Evolutionary conservation across 2,797 vertebrate species (phyloP).

Genomic region (Otolemur crassicaudatus): DNA sequence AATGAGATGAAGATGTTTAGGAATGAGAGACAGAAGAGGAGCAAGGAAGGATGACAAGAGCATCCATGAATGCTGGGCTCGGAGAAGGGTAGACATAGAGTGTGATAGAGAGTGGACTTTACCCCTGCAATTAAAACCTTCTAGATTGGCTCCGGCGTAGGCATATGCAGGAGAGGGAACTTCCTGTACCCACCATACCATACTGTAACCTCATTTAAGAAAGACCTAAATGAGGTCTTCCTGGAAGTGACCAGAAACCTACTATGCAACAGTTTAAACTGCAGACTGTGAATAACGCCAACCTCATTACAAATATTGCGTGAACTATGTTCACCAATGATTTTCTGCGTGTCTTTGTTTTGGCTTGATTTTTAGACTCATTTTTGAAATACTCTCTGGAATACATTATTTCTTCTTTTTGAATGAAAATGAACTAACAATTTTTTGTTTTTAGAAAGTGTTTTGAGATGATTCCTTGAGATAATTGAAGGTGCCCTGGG

Average conservation of each 20-base stretch:
- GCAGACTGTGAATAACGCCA: neutral
- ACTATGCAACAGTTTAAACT: neutral
- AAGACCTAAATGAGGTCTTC: neutral
- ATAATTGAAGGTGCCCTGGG: conserved; percentile 41
- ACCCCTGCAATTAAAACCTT: neutral
- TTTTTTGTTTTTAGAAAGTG: neutral
- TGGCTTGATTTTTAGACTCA: neutral
- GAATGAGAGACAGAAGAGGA: neutral
- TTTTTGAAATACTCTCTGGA: neutral
- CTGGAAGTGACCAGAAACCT: neutral
- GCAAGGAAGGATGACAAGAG: neutral
- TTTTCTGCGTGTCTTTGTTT: neutral
- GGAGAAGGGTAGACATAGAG: neutral
- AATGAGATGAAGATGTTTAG: neutral
- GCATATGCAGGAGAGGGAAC: neutral
- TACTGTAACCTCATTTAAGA: neutral
- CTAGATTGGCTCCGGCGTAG: neutral
- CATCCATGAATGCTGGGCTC: neutral
- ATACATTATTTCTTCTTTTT: neutral
- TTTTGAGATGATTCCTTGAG: conserved; percentile 28
- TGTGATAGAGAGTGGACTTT: neutral
- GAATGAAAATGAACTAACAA: neutral
- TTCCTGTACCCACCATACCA: neutral
- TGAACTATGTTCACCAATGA: neutral
- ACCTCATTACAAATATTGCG: neutral